A percentile compares a stretch with the other conserved stretches of the same genome.
phyloP scores from a whole-genome alignment of 1,140 invertebrate genomes.

The Maniola jurtina region DNA sequence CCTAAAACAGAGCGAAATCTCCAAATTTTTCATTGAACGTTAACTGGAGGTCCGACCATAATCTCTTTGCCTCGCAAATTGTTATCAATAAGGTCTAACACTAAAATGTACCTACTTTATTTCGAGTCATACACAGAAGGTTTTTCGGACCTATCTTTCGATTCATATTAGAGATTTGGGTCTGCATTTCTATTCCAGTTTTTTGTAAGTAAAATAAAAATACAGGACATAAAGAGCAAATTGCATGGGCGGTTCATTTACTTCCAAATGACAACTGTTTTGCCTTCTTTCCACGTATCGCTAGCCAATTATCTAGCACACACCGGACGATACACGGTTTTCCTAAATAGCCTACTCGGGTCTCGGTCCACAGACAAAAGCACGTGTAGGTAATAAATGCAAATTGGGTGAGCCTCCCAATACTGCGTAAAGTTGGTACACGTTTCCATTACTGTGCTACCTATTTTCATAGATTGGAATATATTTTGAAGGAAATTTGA shows the following conservation, averaged over 20 bases:
- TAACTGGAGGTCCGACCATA: too few species aligned
- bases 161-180: too few species aligned
- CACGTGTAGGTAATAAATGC: conserved; percentile 56
- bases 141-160: too few species aligned
- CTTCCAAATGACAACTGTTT: conserved; percentile 11
- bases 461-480: not conserved
- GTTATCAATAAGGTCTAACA: too few species aligned
- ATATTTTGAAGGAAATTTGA: not conserved
- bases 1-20: too few species aligned
- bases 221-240: not conserved
- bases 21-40: too few species aligned
- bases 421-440: conserved; percentile 41
- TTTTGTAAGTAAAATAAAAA: not conserved
- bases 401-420: conserved; percentile 49
- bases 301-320: conserved; percentile 34
- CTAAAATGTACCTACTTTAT: too few species aligned
- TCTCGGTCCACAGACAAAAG: conserved; percentile 35
- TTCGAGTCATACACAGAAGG: too few species aligned
- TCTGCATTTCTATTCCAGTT: not conserved
- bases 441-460: conserved; percentile 15
- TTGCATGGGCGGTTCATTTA: not conserved
- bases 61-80: too few species aligned
- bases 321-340: conserved; percentile 33
- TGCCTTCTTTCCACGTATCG: conserved; percentile 30
- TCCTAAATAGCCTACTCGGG: conserved; percentile 38